Base-by-base conservation (phyloP, 2,888 invertebrate genomes). In the Microctonus aethiopoides region DNA sequence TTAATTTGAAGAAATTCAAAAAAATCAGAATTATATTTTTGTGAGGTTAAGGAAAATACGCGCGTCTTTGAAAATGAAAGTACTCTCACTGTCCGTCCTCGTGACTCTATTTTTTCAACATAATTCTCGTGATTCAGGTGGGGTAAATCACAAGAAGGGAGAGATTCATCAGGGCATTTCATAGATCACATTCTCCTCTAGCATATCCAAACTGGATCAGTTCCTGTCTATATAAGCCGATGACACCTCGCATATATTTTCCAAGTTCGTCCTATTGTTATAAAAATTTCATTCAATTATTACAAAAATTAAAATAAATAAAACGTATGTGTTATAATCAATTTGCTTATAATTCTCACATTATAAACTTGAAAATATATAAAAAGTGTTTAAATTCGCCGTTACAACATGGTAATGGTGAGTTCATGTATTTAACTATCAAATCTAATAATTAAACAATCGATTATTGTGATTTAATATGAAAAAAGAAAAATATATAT, bases 121-220 rank as follows among this genome's bases (percentile, higher is more conserved):
- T 62, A 46, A n/a, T 63, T 74, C 65, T 62, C 20, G 64, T 71
- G 51, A 73, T 24, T 59, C 63, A 72, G 64, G 76, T 76, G 73
- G 75, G 72, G 72, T 75, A 70, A 52, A 32, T 67, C 36, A 20
- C 39, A 60, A 74, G 75, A 71, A 76, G 73, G 73, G 73, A 70
- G 73, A 70, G 72, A 73, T 73, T 69, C 60, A 73, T 67, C 71
- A 68, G 68, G 67, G 63, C 66, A 67, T 66, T 66, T 68, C 64
- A 72, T 74, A 71, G 74, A 75, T 78, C 79, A 76, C 84, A 81
- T 83, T 84, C 84, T 79, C 84, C 77, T 79, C 16, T 16, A 78
- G 73, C 62, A 76, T 76, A 71, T 77, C 75, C 77, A 78, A 81
- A 80, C 80, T 81, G 75, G 80, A 81, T 81, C 84, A 83, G 83